These are phyloP conservation scores for Callyntrura guangdongensis DNA, from an alignment of 2,888 invertebrate species.

Conservation along the genomic window DNA sequence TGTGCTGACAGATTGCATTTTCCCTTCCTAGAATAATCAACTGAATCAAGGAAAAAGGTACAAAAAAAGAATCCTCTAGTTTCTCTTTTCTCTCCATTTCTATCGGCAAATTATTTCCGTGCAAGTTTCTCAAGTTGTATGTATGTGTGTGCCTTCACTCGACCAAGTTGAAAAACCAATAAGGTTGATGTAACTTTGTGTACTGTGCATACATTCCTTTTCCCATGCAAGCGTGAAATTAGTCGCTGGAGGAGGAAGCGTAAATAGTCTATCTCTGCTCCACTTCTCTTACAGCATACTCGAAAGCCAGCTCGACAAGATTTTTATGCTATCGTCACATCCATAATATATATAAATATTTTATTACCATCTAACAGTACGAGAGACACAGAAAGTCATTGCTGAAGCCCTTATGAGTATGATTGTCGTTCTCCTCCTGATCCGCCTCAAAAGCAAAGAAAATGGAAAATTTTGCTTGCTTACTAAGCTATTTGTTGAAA, in stretches of 20 bases:
- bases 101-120: neutral
- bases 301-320: too few species aligned
- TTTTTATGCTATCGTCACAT: too few species aligned
- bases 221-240: constrained; percentile 28
- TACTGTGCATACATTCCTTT: neutral
- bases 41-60: neutral
- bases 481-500: constrained; percentile 60
- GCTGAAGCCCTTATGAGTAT: too few species aligned
- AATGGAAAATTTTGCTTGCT: constrained; percentile 27
- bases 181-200: neutral
- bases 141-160: neutral
- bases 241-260: constrained; percentile 35
- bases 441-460: constrained; percentile 1
- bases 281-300: neutral
- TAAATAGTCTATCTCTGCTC: neutral
- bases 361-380: too few species aligned
- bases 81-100: constrained; percentile 20
- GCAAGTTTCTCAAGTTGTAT: neutral
- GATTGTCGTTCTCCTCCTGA: too few species aligned
- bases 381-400: too few species aligned
- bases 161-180: neutral
- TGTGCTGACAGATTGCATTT: constrained; percentile 38
- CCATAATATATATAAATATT: too few species aligned
- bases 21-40: neutral
- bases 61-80: neutral